A percentile compares a stretch with the other conserved stretches of the same genome.
These are phyloP conservation scores for Poecile montanus DNA, from an alignment of 2,797 vertebrate species.

Conservation along the genomic window DNA sequence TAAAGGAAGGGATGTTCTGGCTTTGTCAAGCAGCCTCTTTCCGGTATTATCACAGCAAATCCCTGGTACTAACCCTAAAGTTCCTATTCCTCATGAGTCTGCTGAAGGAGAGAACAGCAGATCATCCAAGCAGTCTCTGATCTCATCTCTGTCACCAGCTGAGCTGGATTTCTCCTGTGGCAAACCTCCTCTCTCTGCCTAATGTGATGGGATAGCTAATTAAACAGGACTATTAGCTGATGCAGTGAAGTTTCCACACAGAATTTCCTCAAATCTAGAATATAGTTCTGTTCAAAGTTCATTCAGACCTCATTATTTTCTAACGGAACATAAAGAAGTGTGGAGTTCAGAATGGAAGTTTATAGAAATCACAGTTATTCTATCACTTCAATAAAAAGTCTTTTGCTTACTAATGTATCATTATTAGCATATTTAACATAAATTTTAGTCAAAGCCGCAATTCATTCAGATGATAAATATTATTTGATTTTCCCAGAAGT, in stretches of 20 bases:
- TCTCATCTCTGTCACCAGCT: neutral
- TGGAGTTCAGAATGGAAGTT: neutral
- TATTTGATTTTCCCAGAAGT: neutral
- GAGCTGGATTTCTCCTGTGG: neutral
- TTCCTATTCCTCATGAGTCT: neutral
- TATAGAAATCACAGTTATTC: neutral
- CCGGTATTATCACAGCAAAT: neutral
- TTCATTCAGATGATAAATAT: neutral
- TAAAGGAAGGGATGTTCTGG: neutral
- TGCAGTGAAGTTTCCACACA: neutral
- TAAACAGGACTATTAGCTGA: neutral
- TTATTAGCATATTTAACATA: neutral
- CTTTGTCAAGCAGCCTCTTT: neutral
- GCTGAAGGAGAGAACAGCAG: neutral
- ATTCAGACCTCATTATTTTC: neutral
- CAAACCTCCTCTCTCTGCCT: neutral
- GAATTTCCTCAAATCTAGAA: neutral
- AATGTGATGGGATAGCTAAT: neutral
- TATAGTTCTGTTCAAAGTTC: neutral
- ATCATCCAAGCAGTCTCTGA: neutral
- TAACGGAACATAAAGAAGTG: neutral
- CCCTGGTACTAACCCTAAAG: neutral
- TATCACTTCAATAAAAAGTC: neutral
- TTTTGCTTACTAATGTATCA: neutral
- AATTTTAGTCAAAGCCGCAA: neutral